Conservation (phyloP, 2,888 invertebrate genomes). For the Diplolepis rosae region DNA sequence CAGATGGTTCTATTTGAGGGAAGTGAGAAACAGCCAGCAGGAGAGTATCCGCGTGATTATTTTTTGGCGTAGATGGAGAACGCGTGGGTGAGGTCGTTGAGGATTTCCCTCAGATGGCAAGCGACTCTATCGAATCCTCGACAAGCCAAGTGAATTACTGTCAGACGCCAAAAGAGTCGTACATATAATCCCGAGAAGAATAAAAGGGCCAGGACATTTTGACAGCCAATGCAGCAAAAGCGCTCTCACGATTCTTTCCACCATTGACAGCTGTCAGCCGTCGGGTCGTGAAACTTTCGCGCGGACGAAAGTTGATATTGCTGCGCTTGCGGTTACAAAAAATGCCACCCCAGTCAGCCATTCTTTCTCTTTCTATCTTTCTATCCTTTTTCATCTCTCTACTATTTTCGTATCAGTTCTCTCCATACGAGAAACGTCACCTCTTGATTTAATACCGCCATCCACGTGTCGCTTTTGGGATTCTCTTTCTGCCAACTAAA, state of each 20-base stretch:
- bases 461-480: conserved; percentile 37
- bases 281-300: conserved; percentile 63
- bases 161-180: conserved; percentile 43
- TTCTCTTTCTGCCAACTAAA: conserved; percentile 32
- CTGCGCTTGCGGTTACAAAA: conserved; percentile 61
- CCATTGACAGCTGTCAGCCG: conserved; percentile 52
- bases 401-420: not conserved
- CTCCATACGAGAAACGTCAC: conserved; percentile 18
- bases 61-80: not conserved
- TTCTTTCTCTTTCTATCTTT: not conserved
- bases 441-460: conserved; percentile 47
- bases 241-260: conserved; percentile 34
- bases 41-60: not conserved
- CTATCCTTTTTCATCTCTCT: not conserved
- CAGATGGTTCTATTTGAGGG: not conserved
- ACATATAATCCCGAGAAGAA: conserved; percentile 41
- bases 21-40: not conserved
- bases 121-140: conserved; percentile 52
- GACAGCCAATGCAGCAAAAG: conserved; percentile 41
- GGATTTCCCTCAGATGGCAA: conserved; percentile 36
- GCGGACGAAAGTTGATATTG: conserved; percentile 65
- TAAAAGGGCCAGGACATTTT: conserved; percentile 43
- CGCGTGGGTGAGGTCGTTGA: conserved; percentile 2
- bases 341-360: not conserved
- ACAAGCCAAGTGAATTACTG: conserved; percentile 56